A percentile compares a stretch with the other conserved stretches of the same genome.
These are phyloP conservation scores for Dugesia japonica DNA, from an alignment of 2,888 invertebrate genomes.

Conservation along the genomic window DNA sequence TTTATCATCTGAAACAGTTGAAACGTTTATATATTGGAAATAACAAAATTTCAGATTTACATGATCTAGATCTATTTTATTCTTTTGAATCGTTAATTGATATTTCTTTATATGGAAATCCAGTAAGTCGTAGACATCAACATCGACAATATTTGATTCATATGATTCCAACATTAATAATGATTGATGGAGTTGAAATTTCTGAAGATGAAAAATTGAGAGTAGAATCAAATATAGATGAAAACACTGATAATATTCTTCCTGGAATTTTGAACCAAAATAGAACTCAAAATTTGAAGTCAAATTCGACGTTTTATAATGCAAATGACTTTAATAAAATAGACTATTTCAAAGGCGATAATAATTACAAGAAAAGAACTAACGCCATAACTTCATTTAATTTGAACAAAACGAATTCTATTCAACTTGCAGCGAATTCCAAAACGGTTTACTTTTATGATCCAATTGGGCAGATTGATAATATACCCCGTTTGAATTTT, in stretches of 20 bases:
- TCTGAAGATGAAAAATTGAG: slow-evolving; percentile 45
- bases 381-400: background rate
- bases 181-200: slow-evolving; percentile 45
- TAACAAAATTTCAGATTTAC: slow-evolving; percentile 45
- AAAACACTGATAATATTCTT: slow-evolving; percentile 37
- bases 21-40: slow-evolving; percentile 46
- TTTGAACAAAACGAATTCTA: background rate
- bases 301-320: slow-evolving; percentile 4
- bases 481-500: slow-evolving; percentile 12
- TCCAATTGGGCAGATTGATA: slow-evolving; percentile 27
- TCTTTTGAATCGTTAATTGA: slow-evolving; percentile 42
- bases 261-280: slow-evolving; percentile 25
- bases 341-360: background rate
- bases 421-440: slow-evolving; percentile 12
- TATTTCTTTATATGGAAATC: slow-evolving; percentile 46
- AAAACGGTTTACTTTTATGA: slow-evolving; percentile 31
- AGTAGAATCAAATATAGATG: slow-evolving; percentile 45
- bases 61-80: slow-evolving; percentile 45
- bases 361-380: background rate
- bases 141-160: slow-evolving; percentile 44
- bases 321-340: slow-evolving; percentile 9
- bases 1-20: slow-evolving; percentile 42
- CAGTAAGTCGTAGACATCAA: slow-evolving; percentile 44
- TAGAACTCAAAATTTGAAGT: slow-evolving; percentile 24
- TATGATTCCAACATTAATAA: slow-evolving; percentile 42